phyloP scores from a whole-genome alignment of 2,888 invertebrate species.

The Andrena camellia region DNA sequence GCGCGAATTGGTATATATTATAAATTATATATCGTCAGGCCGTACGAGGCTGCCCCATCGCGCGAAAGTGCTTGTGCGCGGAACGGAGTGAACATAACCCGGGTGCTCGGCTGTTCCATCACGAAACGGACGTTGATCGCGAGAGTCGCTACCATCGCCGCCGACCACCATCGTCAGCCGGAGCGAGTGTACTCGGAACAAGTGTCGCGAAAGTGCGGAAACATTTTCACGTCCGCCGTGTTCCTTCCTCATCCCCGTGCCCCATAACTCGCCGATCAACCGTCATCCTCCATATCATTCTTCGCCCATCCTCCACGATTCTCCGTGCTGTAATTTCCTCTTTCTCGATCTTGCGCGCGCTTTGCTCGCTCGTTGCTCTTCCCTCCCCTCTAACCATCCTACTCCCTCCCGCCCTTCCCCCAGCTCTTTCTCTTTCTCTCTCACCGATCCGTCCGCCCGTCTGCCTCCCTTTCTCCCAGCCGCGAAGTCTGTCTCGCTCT shows the following conservation, averaged over 20 bases:
- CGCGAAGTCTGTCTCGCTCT: conserved; percentile 36
- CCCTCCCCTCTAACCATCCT: conserved; percentile 46
- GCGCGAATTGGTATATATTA: background rate
- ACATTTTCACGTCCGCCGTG: conserved; percentile 16
- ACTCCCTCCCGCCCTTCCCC: conserved; percentile 32
- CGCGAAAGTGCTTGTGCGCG: conserved; percentile 51
- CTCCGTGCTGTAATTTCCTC: conserved; percentile 44
- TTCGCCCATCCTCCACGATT: conserved; percentile 17
- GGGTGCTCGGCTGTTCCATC: conserved; percentile 47
- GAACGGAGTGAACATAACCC: conserved; percentile 43
- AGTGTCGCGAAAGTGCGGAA: conserved; percentile 46
- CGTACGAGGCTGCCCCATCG: conserved; percentile 21
- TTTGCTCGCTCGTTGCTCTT: conserved; percentile 52
- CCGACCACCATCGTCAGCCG: conserved; percentile 51
- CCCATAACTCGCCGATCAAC: conserved; percentile 3
- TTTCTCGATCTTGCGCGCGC: conserved; percentile 63
- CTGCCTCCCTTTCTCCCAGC: conserved; percentile 21
- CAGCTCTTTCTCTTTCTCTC: conserved; percentile 14
- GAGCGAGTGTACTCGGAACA: conserved; percentile 22
- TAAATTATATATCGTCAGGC: background rate
- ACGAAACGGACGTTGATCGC: conserved; percentile 47
- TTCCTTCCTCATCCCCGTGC: conserved; percentile 1
- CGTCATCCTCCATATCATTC: background rate
- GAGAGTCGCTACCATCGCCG: conserved; percentile 58
- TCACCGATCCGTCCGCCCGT: conserved; percentile 6